A percentile compares a stretch with the other conserved stretches of the same genome.
These are phyloP conservation scores for Cephus runcator DNA, from an alignment of 2,888 invertebrate species.

Conservation along the genomic window DNA sequence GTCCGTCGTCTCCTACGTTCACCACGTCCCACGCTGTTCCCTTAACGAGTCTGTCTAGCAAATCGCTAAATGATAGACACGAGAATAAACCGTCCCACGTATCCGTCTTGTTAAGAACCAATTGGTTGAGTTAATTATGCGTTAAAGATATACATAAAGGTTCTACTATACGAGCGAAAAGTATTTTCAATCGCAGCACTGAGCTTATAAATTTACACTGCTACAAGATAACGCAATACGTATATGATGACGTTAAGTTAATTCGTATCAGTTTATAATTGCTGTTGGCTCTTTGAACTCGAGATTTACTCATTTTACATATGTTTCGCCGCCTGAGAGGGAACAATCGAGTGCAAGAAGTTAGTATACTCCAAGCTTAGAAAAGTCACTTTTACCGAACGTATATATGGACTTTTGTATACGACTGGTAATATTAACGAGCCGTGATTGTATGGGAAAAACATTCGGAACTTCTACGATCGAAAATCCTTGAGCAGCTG, in stretches of 20 bases:
- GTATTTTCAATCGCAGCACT: neutral
- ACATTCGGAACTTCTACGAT: neutral
- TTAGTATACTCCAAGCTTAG: neutral
- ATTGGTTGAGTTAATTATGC: neutral
- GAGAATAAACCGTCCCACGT: neutral
- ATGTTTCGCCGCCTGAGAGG: too few species aligned
- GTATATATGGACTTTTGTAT: too few species aligned
- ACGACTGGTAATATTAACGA: neutral
- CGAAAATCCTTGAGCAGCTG: neutral
- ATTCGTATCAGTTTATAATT: neutral
- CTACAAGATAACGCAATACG: neutral
- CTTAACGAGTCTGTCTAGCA: neutral
- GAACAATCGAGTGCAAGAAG: too few species aligned
- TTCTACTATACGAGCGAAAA: neutral
- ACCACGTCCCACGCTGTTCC: neutral
- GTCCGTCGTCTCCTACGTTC: neutral
- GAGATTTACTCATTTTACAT: too few species aligned
- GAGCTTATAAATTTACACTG: neutral
- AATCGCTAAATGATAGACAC: neutral
- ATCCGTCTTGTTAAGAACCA: neutral
- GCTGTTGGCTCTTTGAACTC: too few species aligned
- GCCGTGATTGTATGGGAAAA: neutral
- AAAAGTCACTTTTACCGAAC: neutral
- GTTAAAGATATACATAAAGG: neutral
- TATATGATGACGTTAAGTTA: neutral